Conservation (phyloP, 2,888 invertebrate genomes). For the Bombyx huttoni region DNA sequence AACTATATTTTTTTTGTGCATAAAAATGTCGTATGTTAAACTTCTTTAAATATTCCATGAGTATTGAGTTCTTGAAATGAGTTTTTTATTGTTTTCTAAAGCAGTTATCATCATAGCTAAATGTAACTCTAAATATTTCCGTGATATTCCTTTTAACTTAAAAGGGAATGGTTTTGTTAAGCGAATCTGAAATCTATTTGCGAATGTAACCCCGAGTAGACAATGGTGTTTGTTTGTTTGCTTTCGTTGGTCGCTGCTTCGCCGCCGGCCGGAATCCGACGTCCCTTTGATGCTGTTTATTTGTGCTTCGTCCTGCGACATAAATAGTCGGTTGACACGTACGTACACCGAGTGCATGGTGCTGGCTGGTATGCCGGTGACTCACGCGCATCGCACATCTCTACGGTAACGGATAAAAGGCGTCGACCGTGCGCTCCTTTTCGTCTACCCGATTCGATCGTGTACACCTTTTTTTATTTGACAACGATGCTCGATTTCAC, state of each 20-base stretch:
- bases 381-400: constrained; percentile 44
- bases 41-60: too few relatives aligned
- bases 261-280: constrained; percentile 50
- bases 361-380: constrained; percentile 55
- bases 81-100: too few relatives aligned
- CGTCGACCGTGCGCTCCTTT: constrained; percentile 32
- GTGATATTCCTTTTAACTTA: too few relatives aligned
- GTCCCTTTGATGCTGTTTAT: constrained; percentile 70
- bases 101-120: too few relatives aligned
- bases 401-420: constrained; percentile 40
- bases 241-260: constrained; percentile 32
- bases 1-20: too few relatives aligned
- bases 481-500: constrained; percentile 23
- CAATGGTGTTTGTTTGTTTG: constrained; percentile 62
- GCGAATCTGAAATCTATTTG: constrained; percentile 42
- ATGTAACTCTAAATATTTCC: too few relatives aligned
- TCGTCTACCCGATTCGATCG: constrained; percentile 25
- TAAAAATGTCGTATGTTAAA: too few relatives aligned
- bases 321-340: constrained; percentile 70
- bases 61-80: too few relatives aligned
- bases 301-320: constrained; percentile 67
- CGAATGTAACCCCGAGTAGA: constrained; percentile 66
- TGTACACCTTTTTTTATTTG: constrained; percentile 22
- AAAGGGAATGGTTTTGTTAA: background rate
- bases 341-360: constrained; percentile 37